Percentiles rank a stretch among this genome's conserved stretches.
Conservation (phyloP, 2,797 vertebrate species). For the Heteromormyrus szaboi region DNA sequence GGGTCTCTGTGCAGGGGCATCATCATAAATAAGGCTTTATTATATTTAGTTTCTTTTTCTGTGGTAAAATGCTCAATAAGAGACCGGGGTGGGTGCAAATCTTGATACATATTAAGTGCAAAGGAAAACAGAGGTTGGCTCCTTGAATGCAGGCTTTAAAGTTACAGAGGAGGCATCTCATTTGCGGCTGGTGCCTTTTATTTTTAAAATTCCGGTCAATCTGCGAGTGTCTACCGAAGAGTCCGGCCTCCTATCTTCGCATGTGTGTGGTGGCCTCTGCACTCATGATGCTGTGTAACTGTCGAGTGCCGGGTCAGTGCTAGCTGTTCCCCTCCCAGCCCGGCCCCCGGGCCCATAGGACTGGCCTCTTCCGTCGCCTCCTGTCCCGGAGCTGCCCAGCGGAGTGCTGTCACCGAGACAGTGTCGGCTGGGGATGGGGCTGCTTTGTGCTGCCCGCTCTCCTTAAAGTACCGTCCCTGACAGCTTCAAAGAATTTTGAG, state of each 20-base stretch:
- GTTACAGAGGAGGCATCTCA: neutral
- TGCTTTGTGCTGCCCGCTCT: neutral
- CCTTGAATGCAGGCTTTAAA: neutral
- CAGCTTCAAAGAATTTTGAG: slow-evolving; percentile 15
- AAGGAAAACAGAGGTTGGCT: slow-evolving; percentile 3
- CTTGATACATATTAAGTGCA: neutral
- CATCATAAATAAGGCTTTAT: slow-evolving; percentile 71
- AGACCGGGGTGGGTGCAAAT: neutral
- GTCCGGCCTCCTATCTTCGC: neutral
- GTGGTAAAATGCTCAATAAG: slow-evolving; percentile 11
- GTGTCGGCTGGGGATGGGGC: slow-evolving; percentile 43
- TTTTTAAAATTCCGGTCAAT: neutral
- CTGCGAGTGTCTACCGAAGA: neutral
- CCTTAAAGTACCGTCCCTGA: neutral
- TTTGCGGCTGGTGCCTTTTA: neutral
- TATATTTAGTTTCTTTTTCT: slow-evolving; percentile 15
- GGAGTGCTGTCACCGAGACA: slow-evolving; percentile 5
- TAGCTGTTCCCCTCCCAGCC: slow-evolving; percentile 55
- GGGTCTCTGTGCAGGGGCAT: slow-evolving; percentile 59
- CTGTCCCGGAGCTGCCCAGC: neutral
- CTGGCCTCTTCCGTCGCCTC: slow-evolving; percentile 25
- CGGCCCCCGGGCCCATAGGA: slow-evolving; percentile 43
- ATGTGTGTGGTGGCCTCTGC: neutral
- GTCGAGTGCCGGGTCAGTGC: slow-evolving; percentile 57
- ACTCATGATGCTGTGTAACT: slow-evolving; percentile 37